phyloP scores from a whole-genome alignment of 2,888 invertebrate species.

The Pelosia muscerda region DNA sequence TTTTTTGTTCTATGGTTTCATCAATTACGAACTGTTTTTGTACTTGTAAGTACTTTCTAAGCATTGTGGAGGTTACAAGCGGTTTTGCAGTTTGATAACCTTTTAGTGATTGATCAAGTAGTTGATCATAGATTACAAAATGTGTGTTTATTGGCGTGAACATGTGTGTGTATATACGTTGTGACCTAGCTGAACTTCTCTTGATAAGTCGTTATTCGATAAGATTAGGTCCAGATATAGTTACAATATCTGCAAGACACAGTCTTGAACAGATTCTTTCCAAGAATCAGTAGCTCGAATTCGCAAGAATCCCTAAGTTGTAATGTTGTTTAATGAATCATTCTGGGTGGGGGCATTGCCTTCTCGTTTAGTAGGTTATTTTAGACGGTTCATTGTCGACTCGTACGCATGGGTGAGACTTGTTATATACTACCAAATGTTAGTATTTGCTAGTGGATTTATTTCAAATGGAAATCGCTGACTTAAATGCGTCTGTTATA shows the following conservation, averaged over 20 bases:
- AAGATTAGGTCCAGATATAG: neutral
- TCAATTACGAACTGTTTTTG: too few species aligned
- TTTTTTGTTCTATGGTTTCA: too few species aligned
- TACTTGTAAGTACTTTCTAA: too few species aligned
- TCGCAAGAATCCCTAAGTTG: constrained; percentile 4
- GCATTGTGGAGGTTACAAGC: too few species aligned
- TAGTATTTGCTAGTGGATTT: neutral
- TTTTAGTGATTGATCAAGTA: too few species aligned
- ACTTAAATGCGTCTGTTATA: neutral
- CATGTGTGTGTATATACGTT: too few species aligned
- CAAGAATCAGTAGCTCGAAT: neutral
- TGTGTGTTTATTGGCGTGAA: too few species aligned
- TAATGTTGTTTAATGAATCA: constrained; percentile 13
- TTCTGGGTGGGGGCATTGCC: constrained; percentile 10
- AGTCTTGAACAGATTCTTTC: constrained; percentile 1
- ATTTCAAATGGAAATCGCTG: neutral
- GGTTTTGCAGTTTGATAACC: too few species aligned
- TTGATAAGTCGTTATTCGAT: neutral
- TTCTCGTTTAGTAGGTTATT: constrained; percentile 14
- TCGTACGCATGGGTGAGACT: neutral
- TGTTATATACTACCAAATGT: neutral
- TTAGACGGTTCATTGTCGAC: constrained; percentile 14
- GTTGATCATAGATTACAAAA: too few species aligned
- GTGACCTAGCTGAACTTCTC: neutral
- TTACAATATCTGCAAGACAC: neutral